phyloP scores from a whole-genome alignment of 2,113 vertebrate genomes.

The Orthonyx spaldingii region DNA sequence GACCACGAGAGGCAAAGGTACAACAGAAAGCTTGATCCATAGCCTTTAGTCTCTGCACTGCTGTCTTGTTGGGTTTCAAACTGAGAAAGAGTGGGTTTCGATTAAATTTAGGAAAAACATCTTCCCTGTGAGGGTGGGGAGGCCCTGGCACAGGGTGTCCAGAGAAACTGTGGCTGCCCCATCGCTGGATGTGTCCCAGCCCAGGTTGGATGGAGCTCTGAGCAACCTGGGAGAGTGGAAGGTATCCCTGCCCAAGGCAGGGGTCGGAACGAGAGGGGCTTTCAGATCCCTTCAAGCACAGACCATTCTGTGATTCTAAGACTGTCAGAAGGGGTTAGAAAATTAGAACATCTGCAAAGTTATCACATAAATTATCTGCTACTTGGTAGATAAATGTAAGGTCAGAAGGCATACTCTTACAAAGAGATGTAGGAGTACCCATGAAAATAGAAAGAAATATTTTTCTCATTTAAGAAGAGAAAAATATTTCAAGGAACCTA shows the following conservation, averaged over 20 bases:
- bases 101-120: background rate
- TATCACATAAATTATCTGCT: background rate
- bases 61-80: background rate
- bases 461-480: background rate
- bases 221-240: background rate
- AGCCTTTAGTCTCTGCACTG: background rate
- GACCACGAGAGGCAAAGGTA: background rate
- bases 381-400: background rate
- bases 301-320: background rate
- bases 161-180: background rate
- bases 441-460: background rate
- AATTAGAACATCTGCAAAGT: background rate
- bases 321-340: background rate
- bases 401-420: background rate
- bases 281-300: background rate
- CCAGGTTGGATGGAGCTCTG: background rate
- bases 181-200: background rate
- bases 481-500: background rate
- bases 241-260: background rate
- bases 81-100: background rate
- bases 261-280: fast-evolving
- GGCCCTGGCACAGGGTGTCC: background rate
- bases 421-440: fast-evolving
- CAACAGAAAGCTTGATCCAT: background rate
- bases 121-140: fast-evolving